A percentile compares a stretch with the other conserved stretches of the same genome.
These are phyloP conservation scores for Drosophila erecta DNA, from an alignment of 1,140 invertebrate species.

Conservation along the genomic window DNA sequence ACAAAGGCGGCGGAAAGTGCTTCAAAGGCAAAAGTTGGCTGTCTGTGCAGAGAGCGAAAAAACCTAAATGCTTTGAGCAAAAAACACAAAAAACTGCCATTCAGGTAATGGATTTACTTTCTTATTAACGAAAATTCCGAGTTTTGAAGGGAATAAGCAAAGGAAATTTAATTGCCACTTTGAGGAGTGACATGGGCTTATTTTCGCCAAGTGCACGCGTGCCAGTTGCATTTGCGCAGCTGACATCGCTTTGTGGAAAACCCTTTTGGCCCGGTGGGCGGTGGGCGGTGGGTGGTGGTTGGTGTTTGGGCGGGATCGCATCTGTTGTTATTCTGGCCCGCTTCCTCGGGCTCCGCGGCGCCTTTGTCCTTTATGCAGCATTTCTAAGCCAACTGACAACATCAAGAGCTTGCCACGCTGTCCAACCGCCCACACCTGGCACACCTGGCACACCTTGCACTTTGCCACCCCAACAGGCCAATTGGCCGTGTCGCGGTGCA, in stretches of 20 bases:
- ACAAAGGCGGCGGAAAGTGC: slow-evolving; percentile 46
- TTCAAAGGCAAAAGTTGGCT: slow-evolving; percentile 16
- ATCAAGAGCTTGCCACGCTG: slow-evolving; percentile 27
- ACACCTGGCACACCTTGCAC: background rate
- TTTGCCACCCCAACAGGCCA: slow-evolving; percentile 1
- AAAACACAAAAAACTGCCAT: background rate
- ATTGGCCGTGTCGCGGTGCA: slow-evolving; percentile 34
- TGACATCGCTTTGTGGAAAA: slow-evolving; percentile 43
- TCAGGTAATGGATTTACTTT: no score
- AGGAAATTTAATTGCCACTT: no score
- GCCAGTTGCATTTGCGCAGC: slow-evolving; percentile 42
- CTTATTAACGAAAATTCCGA: no score
- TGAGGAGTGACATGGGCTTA: no score
- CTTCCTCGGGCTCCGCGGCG: slow-evolving; percentile 21
- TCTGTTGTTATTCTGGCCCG: slow-evolving; percentile 17
- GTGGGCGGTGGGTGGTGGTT: background rate
- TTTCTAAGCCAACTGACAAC: slow-evolving; percentile 62
- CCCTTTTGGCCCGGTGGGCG: slow-evolving; percentile 8
- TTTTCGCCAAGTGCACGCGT: slow-evolving; percentile 11
- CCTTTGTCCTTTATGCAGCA: slow-evolving; percentile 48
- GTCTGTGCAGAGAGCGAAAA: background rate
- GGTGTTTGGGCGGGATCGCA: slow-evolving; percentile 5
- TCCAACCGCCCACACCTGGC: background rate
- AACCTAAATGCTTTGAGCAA: background rate
- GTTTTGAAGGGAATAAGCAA: no score